Percentiles rank a stretch among this genome's conserved stretches.
Evolutionary conservation across 2,888 invertebrate genomes (phyloP).

Genomic region (Gandaritis pyraliata): DNA sequence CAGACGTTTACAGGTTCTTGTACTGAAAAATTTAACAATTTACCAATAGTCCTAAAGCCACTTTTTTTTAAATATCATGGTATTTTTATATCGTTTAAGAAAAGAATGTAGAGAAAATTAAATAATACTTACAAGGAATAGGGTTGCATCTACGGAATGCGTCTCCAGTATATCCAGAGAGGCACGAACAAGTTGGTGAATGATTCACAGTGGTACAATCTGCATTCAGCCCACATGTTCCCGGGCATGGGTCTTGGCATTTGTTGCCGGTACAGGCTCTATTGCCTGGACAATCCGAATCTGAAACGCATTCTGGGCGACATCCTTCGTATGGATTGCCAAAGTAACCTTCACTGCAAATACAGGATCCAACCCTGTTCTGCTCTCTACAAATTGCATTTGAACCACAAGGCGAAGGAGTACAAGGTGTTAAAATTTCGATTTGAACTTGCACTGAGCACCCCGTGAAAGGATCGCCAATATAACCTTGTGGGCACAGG

Average conservation of each 20-base stretch:
- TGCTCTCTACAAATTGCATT: conserved; percentile 88
- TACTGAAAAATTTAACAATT: conserved; percentile 60
- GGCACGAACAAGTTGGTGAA: conserved; percentile 87
- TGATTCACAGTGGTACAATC: conserved; percentile 89
- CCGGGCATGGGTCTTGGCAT: conserved; percentile 90
- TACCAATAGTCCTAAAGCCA: not conserved
- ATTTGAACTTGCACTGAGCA: conserved; percentile 77
- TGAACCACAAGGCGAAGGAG: conserved; percentile 89
- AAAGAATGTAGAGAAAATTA: not conserved
- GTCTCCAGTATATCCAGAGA: conserved; percentile 86
- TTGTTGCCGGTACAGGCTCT: conserved; percentile 89
- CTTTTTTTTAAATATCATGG: not conserved
- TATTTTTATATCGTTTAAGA: no score
- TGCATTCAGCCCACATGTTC: conserved; percentile 89
- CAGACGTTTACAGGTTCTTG: conserved; percentile 77
- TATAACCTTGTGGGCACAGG: conserved; percentile 86
- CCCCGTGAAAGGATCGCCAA: conserved; percentile 86
- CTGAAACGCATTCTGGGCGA: conserved; percentile 89
- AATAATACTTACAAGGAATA: conserved; percentile 64
- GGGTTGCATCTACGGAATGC: conserved; percentile 81
- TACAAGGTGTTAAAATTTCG: conserved; percentile 86
- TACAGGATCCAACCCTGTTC: conserved; percentile 88
- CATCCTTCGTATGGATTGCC: conserved; percentile 92
- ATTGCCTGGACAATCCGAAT: conserved; percentile 89
- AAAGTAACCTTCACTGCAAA: conserved; percentile 87